phyloP scores from a whole-genome alignment of 2,797 vertebrate genomes.

The Gallirallus australis region DNA sequence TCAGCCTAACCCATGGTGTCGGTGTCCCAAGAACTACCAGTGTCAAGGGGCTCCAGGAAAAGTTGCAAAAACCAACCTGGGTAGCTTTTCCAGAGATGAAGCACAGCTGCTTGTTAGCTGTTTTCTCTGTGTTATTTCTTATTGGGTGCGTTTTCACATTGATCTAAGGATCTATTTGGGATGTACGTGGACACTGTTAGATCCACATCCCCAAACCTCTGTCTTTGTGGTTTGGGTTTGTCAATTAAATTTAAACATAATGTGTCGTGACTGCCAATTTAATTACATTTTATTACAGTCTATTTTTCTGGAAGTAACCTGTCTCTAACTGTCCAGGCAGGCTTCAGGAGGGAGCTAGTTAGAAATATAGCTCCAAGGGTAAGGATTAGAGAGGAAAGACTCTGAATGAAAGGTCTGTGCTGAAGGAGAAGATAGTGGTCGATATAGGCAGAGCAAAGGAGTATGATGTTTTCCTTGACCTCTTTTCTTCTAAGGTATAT shows the following conservation, averaged over 20 bases:
- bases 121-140: neutral
- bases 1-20: neutral
- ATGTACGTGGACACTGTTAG: neutral
- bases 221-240: neutral
- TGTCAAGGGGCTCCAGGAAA: neutral
- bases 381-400: neutral
- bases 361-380: neutral
- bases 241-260: neutral
- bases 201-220: neutral
- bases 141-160: neutral
- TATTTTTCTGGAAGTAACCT: neutral
- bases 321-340: neutral
- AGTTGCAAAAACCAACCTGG: neutral
- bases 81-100: neutral
- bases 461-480: neutral
- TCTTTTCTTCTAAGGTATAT: neutral
- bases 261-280: neutral
- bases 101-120: neutral
- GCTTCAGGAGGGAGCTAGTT: neutral
- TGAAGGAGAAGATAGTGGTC: neutral
- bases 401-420: neutral
- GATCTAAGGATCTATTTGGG: neutral
- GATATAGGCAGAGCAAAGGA: neutral
- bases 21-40: neutral
- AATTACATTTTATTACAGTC: neutral